Evolutionary conservation across 1,140 invertebrate species (phyloP).

Genomic region (Laupala kohalensis): DNA sequence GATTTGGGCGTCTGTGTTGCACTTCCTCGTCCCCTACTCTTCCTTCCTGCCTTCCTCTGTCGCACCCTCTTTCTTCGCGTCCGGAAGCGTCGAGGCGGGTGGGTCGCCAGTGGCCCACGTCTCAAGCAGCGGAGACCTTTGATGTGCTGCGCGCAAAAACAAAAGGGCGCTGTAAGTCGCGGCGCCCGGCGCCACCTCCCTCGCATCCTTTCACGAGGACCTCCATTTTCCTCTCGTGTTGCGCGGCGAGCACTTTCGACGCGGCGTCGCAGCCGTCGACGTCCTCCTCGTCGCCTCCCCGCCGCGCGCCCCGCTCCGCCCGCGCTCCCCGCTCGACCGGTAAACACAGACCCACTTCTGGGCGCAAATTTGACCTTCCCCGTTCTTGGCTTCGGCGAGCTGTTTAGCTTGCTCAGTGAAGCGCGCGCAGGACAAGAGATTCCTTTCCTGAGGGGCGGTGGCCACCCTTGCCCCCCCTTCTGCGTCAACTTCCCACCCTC

Average conservation of each 20-base stretch:
- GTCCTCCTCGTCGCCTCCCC: neutral
- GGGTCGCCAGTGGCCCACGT: neutral
- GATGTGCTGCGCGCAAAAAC: neutral
- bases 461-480: neutral
- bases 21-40: neutral
- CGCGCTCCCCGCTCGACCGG: neutral
- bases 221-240: neutral
- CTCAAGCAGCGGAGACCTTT: neutral
- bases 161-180: neutral
- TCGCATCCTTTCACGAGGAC: neutral
- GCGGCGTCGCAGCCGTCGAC: conserved; percentile 1
- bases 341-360: conserved; percentile 8
- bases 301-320: conserved; percentile 1
- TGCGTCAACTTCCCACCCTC: neutral
- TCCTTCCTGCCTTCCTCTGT: neutral
- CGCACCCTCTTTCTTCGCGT: too few relatives aligned
- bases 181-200: neutral
- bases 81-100: too few relatives aligned
- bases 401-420: conserved; percentile 13
- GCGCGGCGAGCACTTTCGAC: conserved; percentile 9
- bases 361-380: conserved; percentile 2
- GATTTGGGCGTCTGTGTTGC: neutral
- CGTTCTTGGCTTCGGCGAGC: neutral
- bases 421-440: conserved; percentile 12
- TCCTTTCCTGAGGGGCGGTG: conserved; percentile 11